A percentile compares a stretch with the other conserved stretches of the same genome.
phyloP scores from a whole-genome alignment of 2,797 vertebrate species.

The Lithobates sylvaticus region DNA sequence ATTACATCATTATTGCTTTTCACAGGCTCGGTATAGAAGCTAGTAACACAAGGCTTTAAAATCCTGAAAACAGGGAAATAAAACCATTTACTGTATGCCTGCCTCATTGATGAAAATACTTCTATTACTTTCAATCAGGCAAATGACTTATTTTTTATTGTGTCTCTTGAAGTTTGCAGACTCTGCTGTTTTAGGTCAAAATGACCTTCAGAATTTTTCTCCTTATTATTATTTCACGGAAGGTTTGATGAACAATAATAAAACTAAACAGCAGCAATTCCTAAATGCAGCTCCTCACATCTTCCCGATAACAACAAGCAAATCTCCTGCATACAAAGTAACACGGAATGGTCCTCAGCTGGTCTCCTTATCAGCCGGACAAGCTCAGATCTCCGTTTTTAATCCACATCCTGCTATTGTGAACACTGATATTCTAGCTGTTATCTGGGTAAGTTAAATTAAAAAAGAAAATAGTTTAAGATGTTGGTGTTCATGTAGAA shows the following conservation, averaged over 20 bases:
- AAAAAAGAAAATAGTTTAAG: not conserved
- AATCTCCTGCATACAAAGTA: slow-evolving; percentile 7
- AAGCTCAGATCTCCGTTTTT: not conserved
- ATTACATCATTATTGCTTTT: slow-evolving; percentile 48
- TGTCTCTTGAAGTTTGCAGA: slow-evolving; percentile 41
- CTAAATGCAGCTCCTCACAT: slow-evolving; percentile 14
- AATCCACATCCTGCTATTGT: not conserved
- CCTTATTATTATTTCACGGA: slow-evolving; percentile 18
- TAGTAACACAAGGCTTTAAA: slow-evolving; percentile 37
- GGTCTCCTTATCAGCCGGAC: not conserved
- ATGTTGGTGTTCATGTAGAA: not conserved
- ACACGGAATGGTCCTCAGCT: not conserved
- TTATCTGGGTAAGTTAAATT: not conserved
- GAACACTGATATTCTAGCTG: not conserved
- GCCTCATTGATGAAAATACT: slow-evolving; percentile 48
- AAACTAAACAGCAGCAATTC: slow-evolving; percentile 13
- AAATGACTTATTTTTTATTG: slow-evolving; percentile 47
- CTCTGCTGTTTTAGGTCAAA: slow-evolving; percentile 51
- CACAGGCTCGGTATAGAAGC: slow-evolving; percentile 20
- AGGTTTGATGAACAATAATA: slow-evolving; percentile 48
- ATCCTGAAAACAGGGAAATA: slow-evolving; percentile 40
- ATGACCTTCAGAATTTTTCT: slow-evolving; percentile 49
- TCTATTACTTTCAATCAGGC: slow-evolving; percentile 53
- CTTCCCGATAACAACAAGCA: not conserved
- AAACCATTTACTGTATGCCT: slow-evolving; percentile 49